Conservation (phyloP, 1,140 invertebrate genomes). For the Listronotus bonariensis region DNA sequence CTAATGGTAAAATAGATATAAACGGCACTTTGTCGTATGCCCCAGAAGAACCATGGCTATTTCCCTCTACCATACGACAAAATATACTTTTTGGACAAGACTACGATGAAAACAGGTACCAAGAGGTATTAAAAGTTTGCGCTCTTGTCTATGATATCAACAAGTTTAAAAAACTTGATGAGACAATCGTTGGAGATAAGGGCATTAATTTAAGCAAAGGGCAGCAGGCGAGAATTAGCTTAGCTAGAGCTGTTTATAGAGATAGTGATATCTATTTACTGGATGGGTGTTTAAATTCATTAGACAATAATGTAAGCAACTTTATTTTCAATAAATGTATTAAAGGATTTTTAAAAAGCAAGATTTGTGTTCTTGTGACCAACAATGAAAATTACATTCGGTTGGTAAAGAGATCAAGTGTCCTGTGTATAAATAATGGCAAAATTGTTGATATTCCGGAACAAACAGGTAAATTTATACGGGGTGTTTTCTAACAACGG, state of each 20-base stretch:
- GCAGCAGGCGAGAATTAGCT: constrained; percentile 85
- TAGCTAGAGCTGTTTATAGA: constrained; percentile 82
- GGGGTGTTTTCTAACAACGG: no score
- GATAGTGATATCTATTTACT: constrained; percentile 79
- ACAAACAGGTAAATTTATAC: no score
- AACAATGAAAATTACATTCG: constrained; percentile 84
- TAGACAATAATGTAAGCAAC: constrained; percentile 72
- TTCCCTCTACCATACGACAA: constrained; percentile 57
- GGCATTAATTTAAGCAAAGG: constrained; percentile 87
- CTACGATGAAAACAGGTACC: constrained; percentile 61
- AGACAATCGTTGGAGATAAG: constrained; percentile 79
- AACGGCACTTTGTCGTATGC: constrained; percentile 64
- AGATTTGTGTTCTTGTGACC: constrained; percentile 80
- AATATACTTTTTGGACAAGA: constrained; percentile 69
- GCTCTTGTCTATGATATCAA: constrained; percentile 72
- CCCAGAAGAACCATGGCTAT: constrained; percentile 68
- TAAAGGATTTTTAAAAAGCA: constrained; percentile 67
- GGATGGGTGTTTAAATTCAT: constrained; percentile 82
- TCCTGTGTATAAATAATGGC: constrained; percentile 34
- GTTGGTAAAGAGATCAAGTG: constrained; percentile 44
- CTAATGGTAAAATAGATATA: constrained; percentile 44
- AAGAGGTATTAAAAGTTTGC: constrained; percentile 66
- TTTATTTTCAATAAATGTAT: constrained; percentile 75
- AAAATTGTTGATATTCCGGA: neutral
- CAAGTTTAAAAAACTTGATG: constrained; percentile 69